Base-by-base conservation (phyloP, 2,113 vertebrate species). In the Cacatua alba region DNA sequence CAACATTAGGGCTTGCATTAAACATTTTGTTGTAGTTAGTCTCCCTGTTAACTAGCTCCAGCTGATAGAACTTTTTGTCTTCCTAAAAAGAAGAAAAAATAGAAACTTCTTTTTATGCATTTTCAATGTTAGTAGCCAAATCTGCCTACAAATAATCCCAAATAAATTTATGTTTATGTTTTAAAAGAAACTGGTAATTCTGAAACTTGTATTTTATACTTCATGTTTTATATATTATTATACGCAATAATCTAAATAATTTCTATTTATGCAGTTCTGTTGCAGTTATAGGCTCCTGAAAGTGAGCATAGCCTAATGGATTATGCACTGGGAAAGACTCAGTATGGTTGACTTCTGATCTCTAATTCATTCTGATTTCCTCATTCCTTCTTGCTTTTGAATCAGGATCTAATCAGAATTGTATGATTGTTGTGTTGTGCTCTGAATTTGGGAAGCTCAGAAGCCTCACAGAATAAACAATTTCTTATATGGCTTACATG, bases 11-110 rank as follows among this genome's bases (percentile, higher is more conserved):
- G 95, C 98, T 99, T 97, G 99, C 98, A 97, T 99, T 99, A 98
- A 99, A 99, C 82, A 99, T 98, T 98, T 99, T 99, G 98, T 99
- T 99, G 98, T 99, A 99, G 98, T 99, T 99, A 97, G 99, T 99
- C 98, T 99, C 99, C 96, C 99, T 98, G 98, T 99, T 99, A 98
- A 99, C 99, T 97, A 99, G 98, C 95, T 99, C 99, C 98, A 99
- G 98, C 97, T 99, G 99, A 98, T 99, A 99, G 98, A 99, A 99
- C 97, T 99, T 99, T 98, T 99, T 99, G 97, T 99, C 99, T 83
- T 99, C 99, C 99, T 99, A 98, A 94, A 97, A 97, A 95, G 94
- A 97, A 94, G 88, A 95, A 98, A 97, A 98, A 97, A 98, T 97
- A 97, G 67, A 98, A 97, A 98, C 92, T 95, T 92, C 93, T 98